Conservation (phyloP, 2,113 vertebrate species). For the Carollia perspicillata region DNA sequence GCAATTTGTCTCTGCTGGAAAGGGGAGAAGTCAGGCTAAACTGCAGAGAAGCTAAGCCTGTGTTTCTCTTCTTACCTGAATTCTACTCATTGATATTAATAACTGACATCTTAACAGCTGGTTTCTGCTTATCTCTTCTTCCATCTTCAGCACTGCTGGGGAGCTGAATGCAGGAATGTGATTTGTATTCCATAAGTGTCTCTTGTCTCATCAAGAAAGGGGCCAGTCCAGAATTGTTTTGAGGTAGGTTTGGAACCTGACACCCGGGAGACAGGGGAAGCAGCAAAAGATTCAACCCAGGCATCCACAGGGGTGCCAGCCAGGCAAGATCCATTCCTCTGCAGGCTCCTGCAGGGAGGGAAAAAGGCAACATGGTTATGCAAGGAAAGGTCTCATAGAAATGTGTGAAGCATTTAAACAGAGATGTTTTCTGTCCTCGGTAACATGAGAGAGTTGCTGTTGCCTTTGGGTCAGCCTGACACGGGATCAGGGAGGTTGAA, state of each 20-base stretch:
- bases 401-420: conserved; percentile 56
- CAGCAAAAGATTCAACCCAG: conserved; percentile 42
- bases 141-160: conserved; percentile 23
- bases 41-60: conserved; percentile 38
- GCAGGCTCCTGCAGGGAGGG: not conserved
- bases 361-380: not conserved
- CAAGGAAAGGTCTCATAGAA: not conserved
- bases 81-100: conserved; percentile 53
- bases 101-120: conserved; percentile 40
- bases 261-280: not conserved
- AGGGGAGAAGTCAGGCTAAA: not conserved
- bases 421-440: not conserved
- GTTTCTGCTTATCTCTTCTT: conserved; percentile 49
- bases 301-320: not conserved
- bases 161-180: not conserved
- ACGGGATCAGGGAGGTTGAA: conserved; percentile 25
- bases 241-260: conserved; percentile 51
- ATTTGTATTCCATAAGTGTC: conserved; percentile 50
- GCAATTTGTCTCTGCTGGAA: conserved; percentile 35
- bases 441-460: conserved; percentile 14
- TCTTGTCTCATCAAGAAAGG: conserved; percentile 58
- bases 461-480: conserved; percentile 54
- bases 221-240: conserved; percentile 11
- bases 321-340: not conserved
- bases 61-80: conserved; percentile 30